Evolutionary conservation across 2,888 invertebrate species (phyloP).

Genomic region (Sesia apiformis): DNA sequence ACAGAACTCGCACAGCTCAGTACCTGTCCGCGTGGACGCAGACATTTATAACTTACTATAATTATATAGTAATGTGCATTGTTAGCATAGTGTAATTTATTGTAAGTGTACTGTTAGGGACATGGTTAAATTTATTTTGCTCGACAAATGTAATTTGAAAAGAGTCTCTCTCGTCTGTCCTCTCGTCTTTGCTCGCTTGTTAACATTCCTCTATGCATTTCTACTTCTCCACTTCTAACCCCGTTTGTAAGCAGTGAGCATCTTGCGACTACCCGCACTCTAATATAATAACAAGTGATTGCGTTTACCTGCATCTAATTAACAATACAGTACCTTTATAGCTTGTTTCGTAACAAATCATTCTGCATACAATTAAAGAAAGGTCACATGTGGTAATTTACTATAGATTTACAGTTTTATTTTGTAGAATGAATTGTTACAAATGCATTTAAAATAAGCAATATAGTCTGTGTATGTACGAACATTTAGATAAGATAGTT

Average conservation of each 20-base stretch:
- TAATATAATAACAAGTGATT: neutral
- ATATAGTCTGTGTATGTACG: constrained; percentile 44
- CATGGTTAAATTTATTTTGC: constrained; percentile 46
- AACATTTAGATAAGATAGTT: constrained; percentile 19
- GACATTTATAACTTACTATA: constrained; percentile 49
- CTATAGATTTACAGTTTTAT: no score
- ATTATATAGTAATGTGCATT: constrained; percentile 50
- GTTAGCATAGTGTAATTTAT: constrained; percentile 68
- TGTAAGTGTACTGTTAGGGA: constrained; percentile 64
- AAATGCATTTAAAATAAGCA: constrained; percentile 21
- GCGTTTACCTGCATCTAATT: neutral
- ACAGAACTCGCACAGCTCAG: constrained; percentile 58
- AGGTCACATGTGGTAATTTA: neutral
- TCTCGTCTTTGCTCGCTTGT: constrained; percentile 56
- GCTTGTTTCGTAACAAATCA: neutral
- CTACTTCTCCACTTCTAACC: constrained; percentile 17
- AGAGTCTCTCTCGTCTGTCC: constrained; percentile 41
- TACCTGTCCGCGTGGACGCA: constrained; percentile 55
- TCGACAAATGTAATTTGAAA: constrained; percentile 38
- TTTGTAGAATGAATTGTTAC: constrained; percentile 7
- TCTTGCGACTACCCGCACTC: constrained; percentile 6
- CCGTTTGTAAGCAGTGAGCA: constrained; percentile 20
- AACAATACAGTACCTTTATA: neutral
- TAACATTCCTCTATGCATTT: constrained; percentile 61
- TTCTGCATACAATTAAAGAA: neutral